Conservation (phyloP, 2,888 invertebrate species). For the Trilocha varians region DNA sequence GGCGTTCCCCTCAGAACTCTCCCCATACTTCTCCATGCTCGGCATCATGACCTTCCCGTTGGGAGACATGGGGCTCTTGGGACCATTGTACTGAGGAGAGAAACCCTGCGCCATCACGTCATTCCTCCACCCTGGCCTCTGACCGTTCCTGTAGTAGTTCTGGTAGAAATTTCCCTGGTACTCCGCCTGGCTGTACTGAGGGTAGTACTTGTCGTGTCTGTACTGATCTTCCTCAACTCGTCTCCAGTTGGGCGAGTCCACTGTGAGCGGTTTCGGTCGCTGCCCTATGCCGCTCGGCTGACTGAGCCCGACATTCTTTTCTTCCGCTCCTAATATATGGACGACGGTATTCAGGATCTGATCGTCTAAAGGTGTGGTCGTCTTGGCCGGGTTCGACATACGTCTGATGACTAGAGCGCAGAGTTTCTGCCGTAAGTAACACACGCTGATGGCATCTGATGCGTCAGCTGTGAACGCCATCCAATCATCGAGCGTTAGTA, state of each 20-base stretch:
- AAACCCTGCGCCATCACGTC: constrained; percentile 32
- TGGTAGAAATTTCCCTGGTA: constrained; percentile 34
- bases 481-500: constrained; percentile 82
- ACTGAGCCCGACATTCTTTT: constrained; percentile 77
- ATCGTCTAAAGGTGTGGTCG: constrained; percentile 76
- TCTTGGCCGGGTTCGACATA: constrained; percentile 73
- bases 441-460: constrained; percentile 76
- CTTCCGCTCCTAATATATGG: constrained; percentile 79
- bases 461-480: constrained; percentile 79
- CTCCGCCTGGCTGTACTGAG: constrained; percentile 34
- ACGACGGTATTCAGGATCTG: constrained; percentile 78
- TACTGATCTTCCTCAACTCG: constrained; percentile 40
- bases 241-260: constrained; percentile 68
- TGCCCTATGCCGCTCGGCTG: constrained; percentile 85
- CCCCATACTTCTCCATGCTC: constrained; percentile 53
- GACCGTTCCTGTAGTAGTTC: constrained; percentile 35
- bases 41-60: constrained; percentile 47
- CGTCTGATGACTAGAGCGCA: constrained; percentile 78
- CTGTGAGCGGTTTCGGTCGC: constrained; percentile 78
- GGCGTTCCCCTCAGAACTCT: constrained; percentile 25
- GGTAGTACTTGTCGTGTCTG: constrained; percentile 32
- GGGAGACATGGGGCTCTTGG: constrained; percentile 50
- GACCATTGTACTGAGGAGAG: constrained; percentile 36
- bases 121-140: constrained; percentile 30
- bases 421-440: constrained; percentile 81